These are phyloP conservation scores for Rana temporaria DNA, from an alignment of 2,113 vertebrate species.

Conservation along the genomic window DNA sequence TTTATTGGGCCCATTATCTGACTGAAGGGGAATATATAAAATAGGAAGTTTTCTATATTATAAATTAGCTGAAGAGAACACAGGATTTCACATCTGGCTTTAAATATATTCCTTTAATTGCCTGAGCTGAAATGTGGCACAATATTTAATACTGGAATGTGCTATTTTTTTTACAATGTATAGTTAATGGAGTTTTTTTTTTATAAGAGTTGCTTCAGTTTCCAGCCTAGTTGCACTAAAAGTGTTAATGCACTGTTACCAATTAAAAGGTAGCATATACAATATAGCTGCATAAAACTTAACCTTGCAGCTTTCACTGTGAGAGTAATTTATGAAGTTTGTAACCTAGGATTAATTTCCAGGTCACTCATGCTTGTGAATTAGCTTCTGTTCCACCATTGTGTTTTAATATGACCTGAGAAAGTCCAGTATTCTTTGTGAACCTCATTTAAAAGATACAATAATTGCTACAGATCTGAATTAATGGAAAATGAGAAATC, in stretches of 20 bases:
- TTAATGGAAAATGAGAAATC: not conserved
- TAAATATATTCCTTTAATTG: too few relatives aligned
- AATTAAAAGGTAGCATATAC: not conserved
- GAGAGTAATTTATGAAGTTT: conserved; percentile 24
- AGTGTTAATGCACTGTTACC: not conserved
- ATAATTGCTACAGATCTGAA: conserved; percentile 17
- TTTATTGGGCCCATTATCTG: too few relatives aligned
- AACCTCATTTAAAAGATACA: conserved; percentile 20
- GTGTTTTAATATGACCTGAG: conserved; percentile 21
- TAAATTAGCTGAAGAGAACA: too few relatives aligned
- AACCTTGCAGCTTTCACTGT: not conserved
- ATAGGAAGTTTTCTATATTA: too few relatives aligned
- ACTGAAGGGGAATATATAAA: too few relatives aligned
- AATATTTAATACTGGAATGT: too few relatives aligned
- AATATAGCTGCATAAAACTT: not conserved
- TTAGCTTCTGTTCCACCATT: conserved; percentile 30
- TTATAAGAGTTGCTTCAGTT: too few relatives aligned
- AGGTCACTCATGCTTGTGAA: conserved; percentile 2
- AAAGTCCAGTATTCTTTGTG: conserved; percentile 1
- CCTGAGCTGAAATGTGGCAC: too few relatives aligned
- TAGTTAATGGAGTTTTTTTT: too few relatives aligned
- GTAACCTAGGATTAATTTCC: too few relatives aligned
- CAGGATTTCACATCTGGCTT: too few relatives aligned
- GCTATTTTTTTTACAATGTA: too few relatives aligned
- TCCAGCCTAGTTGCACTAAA: not conserved